Percentiles rank a stretch among this genome's conserved stretches.
Evolutionary conservation across 2,888 invertebrate species (phyloP).

Genomic region (Acleris cristana): DNA sequence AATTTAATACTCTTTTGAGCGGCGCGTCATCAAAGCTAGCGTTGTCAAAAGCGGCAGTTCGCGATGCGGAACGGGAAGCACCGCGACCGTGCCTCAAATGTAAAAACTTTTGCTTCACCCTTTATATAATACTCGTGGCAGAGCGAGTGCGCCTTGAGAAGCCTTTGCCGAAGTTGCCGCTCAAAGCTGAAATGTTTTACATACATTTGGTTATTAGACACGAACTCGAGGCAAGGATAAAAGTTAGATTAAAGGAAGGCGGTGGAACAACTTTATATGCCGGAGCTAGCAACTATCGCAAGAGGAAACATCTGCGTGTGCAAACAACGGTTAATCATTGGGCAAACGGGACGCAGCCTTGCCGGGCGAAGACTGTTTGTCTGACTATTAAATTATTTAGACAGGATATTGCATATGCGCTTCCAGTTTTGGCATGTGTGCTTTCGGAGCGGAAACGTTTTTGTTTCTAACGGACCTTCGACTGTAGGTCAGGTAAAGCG

Average conservation of each 20-base stretch:
- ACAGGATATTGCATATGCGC: slow-evolving; percentile 70
- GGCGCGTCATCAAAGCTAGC: slow-evolving; percentile 74
- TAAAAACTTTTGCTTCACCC: slow-evolving; percentile 80
- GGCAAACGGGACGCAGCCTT: slow-evolving; percentile 54
- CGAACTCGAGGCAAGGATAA: slow-evolving; percentile 55
- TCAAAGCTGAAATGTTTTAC: slow-evolving; percentile 78
- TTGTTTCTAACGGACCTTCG: slow-evolving; percentile 68
- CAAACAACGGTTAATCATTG: slow-evolving; percentile 46
- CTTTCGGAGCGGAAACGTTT: slow-evolving; percentile 67
- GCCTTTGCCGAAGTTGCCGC: slow-evolving; percentile 74
- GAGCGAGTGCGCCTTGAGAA: slow-evolving; percentile 63
- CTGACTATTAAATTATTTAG: slow-evolving; percentile 59
- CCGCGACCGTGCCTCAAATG: slow-evolving; percentile 71
- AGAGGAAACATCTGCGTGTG: slow-evolving; percentile 37
- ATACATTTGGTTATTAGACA: slow-evolving; percentile 69
- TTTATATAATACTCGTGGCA: slow-evolving; percentile 65
- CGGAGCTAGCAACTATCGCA: slow-evolving; percentile 11
- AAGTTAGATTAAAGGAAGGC: slow-evolving; percentile 47
- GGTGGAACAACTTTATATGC: slow-evolving; percentile 31
- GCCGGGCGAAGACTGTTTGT: slow-evolving; percentile 50
- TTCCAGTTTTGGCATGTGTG: slow-evolving; percentile 67
- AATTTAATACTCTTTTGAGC: slow-evolving; percentile 73
- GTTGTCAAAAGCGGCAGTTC: slow-evolving; percentile 76
- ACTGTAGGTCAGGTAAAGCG: slow-evolving; percentile 68
- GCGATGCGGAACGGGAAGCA: slow-evolving; percentile 71